Conservation (phyloP, 2,888 invertebrate species). For the Zele albiditarsus region DNA sequence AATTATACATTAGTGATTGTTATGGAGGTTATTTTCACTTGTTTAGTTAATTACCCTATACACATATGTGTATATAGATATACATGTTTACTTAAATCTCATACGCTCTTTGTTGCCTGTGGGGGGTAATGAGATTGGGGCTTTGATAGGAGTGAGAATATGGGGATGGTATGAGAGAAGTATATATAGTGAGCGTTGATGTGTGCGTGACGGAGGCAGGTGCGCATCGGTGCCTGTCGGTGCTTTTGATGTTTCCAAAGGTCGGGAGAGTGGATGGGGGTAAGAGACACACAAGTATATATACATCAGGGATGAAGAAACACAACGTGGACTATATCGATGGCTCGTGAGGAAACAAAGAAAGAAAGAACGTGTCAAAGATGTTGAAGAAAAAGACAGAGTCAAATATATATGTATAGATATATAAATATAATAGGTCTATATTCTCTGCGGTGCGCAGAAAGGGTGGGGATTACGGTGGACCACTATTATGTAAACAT, state of each 20-base stretch:
- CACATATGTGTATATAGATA: background rate
- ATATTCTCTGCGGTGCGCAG: slow-evolving; percentile 29
- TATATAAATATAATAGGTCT: slow-evolving; percentile 25
- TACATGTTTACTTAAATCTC: background rate
- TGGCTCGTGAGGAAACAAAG: slow-evolving; percentile 36
- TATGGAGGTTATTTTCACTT: background rate
- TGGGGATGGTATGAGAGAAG: slow-evolving; percentile 52
- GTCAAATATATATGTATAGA: slow-evolving; percentile 10
- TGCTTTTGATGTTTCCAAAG: slow-evolving; percentile 62
- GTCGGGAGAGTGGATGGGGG: slow-evolving; percentile 44
- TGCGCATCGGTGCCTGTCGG: slow-evolving; percentile 62
- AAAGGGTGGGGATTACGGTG: slow-evolving; percentile 71
- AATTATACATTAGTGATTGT: background rate
- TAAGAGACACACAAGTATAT: slow-evolving; percentile 16
- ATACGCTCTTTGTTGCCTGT: slow-evolving; percentile 25
- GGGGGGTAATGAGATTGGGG: slow-evolving; percentile 61
- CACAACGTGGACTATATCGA: slow-evolving; percentile 1
- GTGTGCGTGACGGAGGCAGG: slow-evolving; percentile 64
- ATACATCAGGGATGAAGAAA: slow-evolving; percentile 17
- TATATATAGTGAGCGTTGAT: slow-evolving; percentile 48
- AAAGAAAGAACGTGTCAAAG: slow-evolving; percentile 39
- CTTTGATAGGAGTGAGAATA: slow-evolving; percentile 50
- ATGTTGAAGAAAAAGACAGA: slow-evolving; percentile 32
- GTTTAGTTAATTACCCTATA: background rate
- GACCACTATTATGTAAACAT: slow-evolving; percentile 83